Evolutionary conservation across 1,140 invertebrate species (phyloP), one percentile per base, ranked within the genome.

Genomic region (Hylyphantes graminicola): DNA sequence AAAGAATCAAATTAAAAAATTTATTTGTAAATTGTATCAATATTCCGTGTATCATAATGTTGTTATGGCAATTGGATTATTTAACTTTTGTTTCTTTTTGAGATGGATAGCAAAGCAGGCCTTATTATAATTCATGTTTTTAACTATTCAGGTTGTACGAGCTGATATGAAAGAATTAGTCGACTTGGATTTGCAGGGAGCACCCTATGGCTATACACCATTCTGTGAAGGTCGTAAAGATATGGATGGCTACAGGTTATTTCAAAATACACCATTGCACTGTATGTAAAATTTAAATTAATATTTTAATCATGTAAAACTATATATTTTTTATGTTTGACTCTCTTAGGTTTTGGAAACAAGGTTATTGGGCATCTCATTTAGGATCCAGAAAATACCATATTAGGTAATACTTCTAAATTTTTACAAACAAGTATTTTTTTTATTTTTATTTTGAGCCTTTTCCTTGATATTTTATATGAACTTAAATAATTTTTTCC

Each of bases 311-410:
- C 53, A n/a, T 65, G 21, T 67, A 21, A 67, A 21, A 9, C 7
- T 2, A 67, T 10, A 17, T 67, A 64, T 83, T 83, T 9, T 48
- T 77, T 73, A n/a, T n/a, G 65, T 85, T 63, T 73, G 19, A 74
- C 59, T 35, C 67, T 87, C 88, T 76, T 86, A 91, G 91, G 77
- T 99, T 99, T 91, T 99, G 98, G 98, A 98, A 98, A 89, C 95
- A 95, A 88, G 98, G 98, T 7, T 99, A 99, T 89, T 99, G 98
- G 98, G 93, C 95, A 72, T 98, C 95, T 90, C 98, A 99, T 92
- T 91, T 99, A 80, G 97, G 97, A 90, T 95, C 91, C 11, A 92
- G 98, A 75, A 94, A 94, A 88, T 99, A 99, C 90, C 98, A 99
- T 90, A 99, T 99, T 90, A 97, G 90, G 90, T 91, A 85, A 17